Conservation (phyloP, 2,797 vertebrate species). For the Pangasius mekongensis region DNA sequence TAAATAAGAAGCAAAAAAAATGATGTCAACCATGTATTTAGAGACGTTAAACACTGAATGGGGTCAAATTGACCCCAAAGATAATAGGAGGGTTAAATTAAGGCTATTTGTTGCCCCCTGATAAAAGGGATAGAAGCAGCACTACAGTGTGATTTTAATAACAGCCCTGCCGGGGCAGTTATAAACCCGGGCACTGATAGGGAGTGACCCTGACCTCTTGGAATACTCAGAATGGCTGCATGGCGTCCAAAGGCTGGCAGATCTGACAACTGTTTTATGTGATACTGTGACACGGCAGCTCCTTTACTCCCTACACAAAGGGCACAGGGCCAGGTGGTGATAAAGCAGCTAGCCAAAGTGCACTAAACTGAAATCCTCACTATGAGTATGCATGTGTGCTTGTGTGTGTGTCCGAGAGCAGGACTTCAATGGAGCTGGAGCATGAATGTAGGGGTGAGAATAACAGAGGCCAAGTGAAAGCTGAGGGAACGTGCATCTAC, state of each 20-base stretch:
- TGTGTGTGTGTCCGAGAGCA: neutral
- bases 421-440: neutral
- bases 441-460: neutral
- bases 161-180: slow-evolving; percentile 38
- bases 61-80: no score
- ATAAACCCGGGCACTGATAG: slow-evolving; percentile 42
- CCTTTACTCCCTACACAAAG: slow-evolving; percentile 25
- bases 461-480: slow-evolving; percentile 2
- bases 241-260: slow-evolving; percentile 28
- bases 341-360: slow-evolving; percentile 26
- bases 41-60: no score
- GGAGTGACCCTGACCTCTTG: slow-evolving; percentile 38
- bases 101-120: neutral
- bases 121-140: slow-evolving; percentile 5
- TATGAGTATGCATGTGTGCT: neutral
- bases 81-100: no score
- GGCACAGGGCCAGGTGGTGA: slow-evolving; percentile 22
- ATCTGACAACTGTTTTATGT: slow-evolving; percentile 37
- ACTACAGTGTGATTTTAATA: neutral
- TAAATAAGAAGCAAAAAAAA: no score
- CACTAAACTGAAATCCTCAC: neutral
- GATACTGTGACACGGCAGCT: slow-evolving; percentile 26
- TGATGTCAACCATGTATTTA: no score
- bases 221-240: slow-evolving; percentile 39
- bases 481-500: neutral